A percentile compares a stretch with the other conserved stretches of the same genome.
These are phyloP conservation scores for Atta texana DNA, from an alignment of 1,140 invertebrate genomes.

Conservation along the genomic window DNA sequence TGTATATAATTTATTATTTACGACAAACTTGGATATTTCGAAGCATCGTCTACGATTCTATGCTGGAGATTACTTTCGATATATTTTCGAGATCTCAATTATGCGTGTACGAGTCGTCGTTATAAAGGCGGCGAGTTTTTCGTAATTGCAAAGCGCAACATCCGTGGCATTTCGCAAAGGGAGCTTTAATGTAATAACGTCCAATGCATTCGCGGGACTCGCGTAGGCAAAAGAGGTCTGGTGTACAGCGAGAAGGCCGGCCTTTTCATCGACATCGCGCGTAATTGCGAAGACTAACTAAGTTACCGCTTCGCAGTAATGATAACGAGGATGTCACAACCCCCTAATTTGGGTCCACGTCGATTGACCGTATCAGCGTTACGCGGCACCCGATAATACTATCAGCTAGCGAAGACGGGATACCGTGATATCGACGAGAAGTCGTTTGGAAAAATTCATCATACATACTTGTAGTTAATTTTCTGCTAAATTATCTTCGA, in stretches of 20 bases:
- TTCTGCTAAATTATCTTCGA: not conserved
- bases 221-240: slow-evolving; percentile 55
- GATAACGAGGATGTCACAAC: slow-evolving; percentile 74
- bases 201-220: slow-evolving; percentile 63
- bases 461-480: not conserved
- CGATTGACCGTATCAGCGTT: slow-evolving; percentile 55
- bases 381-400: slow-evolving; percentile 34
- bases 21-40: not conserved
- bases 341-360: slow-evolving; percentile 69
- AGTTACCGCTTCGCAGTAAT: slow-evolving; percentile 70
- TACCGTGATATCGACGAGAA: slow-evolving; percentile 8
- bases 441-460: slow-evolving; percentile 8
- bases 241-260: slow-evolving; percentile 29
- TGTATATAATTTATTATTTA: not conserved
- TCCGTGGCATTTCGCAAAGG: slow-evolving; percentile 60
- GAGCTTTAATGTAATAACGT: slow-evolving; percentile 71
- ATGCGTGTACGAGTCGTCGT: not conserved
- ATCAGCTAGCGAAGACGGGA: slow-evolving; percentile 13
- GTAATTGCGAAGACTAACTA: slow-evolving; percentile 77
- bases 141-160: slow-evolving; percentile 55
- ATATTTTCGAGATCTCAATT: slow-evolving; percentile 28
- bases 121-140: slow-evolving; percentile 55
- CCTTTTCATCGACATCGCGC: slow-evolving; percentile 68
- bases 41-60: not conserved
- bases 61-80: slow-evolving; percentile 1